Base-by-base conservation (phyloP, 1,140 invertebrate species). In the Drosophila athabasca region DNA sequence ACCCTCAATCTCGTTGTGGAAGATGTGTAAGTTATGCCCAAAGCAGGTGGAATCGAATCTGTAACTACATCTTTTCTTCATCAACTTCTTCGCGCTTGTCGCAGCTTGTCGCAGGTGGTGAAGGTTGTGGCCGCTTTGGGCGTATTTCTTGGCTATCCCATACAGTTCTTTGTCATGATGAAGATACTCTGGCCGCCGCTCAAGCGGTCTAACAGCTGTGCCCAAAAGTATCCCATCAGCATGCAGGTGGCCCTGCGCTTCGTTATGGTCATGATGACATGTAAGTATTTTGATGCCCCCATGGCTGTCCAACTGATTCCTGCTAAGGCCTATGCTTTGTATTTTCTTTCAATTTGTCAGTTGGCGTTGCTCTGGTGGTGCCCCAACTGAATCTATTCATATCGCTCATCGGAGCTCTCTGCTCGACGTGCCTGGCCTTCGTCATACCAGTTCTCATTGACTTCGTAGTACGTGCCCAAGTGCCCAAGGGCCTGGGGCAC, bases 371-470 rank as follows among this genome's bases (percentile, higher is more conserved):
- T 0, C 94, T 96, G 65, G 93, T 94, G 0, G 95, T 99, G 61
- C 97, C 97, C 1, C 93, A 97, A 75, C 92, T 99, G 52, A 96
- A 96, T 45, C 92, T 97, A 1, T 95, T 98, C 91, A 98, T 99
- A 69, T 97, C 97, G 0, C 92, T 98, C 45, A 95, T 98, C 46
- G 98, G 98, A 2, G 97, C 98, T 0, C 93, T 98, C 5, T 96
- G 96, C 87, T 97, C 96, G 70, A 96, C 96, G 26, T 95, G 96
- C 0, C 92, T 98, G 49, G 97, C 97, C 0, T 93, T 99, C 0
- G 93, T 99, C 9, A 96, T 98, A 77, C 98, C 98, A 1, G 96
- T 97, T 2, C 92, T 98, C 13, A 95, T 98, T 51, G 96, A 99
- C 79, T 93, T 98, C 58, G 93, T 96, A 1, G 93, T 94, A 0